Evolutionary conservation across 2,797 vertebrate species (phyloP), one percentile per base, ranked within the genome.

Genomic region (Adrianichthys oophorus): DNA sequence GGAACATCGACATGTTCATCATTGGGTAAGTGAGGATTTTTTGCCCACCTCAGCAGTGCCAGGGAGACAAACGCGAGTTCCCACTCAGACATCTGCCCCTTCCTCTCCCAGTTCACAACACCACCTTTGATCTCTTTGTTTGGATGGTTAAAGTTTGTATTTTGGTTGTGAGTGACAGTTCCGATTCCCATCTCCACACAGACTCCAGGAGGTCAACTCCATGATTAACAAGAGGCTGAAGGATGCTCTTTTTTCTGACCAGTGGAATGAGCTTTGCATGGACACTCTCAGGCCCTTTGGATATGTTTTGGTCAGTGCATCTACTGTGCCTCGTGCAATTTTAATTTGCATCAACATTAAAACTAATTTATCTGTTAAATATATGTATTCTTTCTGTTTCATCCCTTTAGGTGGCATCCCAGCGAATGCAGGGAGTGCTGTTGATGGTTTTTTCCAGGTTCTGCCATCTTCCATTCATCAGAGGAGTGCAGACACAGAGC

Each of bases 221-320:
- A 98, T 96, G 95, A 95, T 99, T 83, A 98, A 95, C 89, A 96
- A 97, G 81, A 87, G 95, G n/a, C 92, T 99, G 78, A 98, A 99
- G 85, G 98, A 99, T 32, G 97, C 87, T 41, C 94, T 99, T 18
- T 98, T 98, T 81, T 96, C 95, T 1, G 98, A 98, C 85, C 95
- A 97, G 82, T 99, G 98, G 98, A 98, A 92, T 0, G 96, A 98
- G 69, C 93, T 95, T n/a, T 98, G 95, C 85, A 99, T 98, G 96
- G 96, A 98, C 59, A 93, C 94, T 0, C 90, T 99, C 65, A 94
- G 94, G 44, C 95, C 93, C 12, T 96, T 93, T 69, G 94, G 96
- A 86, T 98, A 97, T 1, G 93, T 98, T 71, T 80, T 98, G 95
- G 98, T 99, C 89, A 90, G 95, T 89, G 19, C 43, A 55, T 47